These are phyloP conservation scores for Caenorhabditis brenneri DNA, from an alignment of 1,140 invertebrate species.

Conservation along the genomic window DNA sequence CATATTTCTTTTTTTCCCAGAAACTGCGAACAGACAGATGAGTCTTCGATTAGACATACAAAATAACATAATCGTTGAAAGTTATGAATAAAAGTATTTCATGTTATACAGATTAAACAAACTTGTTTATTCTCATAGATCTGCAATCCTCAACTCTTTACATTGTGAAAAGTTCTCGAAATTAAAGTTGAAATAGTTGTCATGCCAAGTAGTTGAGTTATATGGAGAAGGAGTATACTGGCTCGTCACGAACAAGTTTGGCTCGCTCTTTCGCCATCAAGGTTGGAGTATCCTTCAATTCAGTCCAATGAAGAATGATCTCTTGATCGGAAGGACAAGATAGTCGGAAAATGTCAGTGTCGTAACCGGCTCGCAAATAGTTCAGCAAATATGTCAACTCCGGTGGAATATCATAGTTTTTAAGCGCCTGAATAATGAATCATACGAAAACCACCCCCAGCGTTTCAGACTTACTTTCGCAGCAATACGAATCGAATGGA, in stretches of 20 bases:
- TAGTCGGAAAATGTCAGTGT: not conserved
- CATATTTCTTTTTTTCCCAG: too few relatives aligned
- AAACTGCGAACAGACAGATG: too few relatives aligned
- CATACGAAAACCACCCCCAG: not conserved
- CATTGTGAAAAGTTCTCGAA: too few relatives aligned
- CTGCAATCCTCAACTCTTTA: too few relatives aligned
- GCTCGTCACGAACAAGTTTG: not conserved
- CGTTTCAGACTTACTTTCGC: not conserved
- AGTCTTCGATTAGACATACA: too few relatives aligned
- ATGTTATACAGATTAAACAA: too few relatives aligned
- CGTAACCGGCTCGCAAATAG: conserved; percentile 34
- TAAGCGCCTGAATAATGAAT: not conserved
- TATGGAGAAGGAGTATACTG: not conserved
- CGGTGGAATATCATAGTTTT: conserved; percentile 26
- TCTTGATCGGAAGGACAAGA: conserved; percentile 25
- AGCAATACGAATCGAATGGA: conserved; percentile 24
- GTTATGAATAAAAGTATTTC: too few relatives aligned
- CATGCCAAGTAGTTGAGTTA: too few relatives aligned
- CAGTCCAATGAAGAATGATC: conserved; percentile 19
- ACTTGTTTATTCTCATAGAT: too few relatives aligned
- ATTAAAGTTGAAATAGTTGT: too few relatives aligned
- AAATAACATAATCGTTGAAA: too few relatives aligned
- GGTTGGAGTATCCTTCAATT: conserved; percentile 1
- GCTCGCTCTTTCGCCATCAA: not conserved
- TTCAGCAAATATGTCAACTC: not conserved